phyloP scores from a whole-genome alignment of 2,113 vertebrate species.

The Austrofundulus limnaeus region DNA sequence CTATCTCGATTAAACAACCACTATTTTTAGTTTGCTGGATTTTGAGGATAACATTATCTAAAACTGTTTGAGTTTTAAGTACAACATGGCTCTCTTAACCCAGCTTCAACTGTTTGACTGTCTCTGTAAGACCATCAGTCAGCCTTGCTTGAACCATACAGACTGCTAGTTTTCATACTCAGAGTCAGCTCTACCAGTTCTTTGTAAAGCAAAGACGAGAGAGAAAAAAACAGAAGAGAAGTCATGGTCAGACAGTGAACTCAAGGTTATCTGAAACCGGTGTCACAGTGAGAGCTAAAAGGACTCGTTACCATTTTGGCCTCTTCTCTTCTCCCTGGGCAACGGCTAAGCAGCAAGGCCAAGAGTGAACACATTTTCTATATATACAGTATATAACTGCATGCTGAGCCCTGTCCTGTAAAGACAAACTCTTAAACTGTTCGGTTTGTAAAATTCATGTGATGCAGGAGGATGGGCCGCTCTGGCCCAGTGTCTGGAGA shows the following conservation, averaged over 20 bases:
- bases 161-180: constrained; percentile 33
- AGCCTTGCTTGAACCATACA: too few relatives aligned
- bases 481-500: neutral
- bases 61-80: too few relatives aligned
- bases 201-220: constrained; percentile 7
- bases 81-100: neutral
- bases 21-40: too few relatives aligned
- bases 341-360: constrained; percentile 21
- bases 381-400: neutral
- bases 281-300: constrained; percentile 29
- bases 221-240: constrained; percentile 1
- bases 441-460: neutral
- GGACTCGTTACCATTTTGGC: constrained; percentile 43
- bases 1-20: too few relatives aligned
- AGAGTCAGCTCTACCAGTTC: constrained; percentile 36
- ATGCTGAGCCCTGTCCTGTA: neutral
- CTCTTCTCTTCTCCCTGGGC: constrained; percentile 28
- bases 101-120: constrained; percentile 12
- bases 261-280: constrained; percentile 49
- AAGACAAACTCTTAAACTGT: constrained; percentile 15
- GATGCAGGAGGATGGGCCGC: neutral
- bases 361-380: constrained; percentile 12
- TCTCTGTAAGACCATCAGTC: constrained; percentile 22
- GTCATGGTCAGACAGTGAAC: constrained; percentile 24
- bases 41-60: too few relatives aligned